Conservation (phyloP, 1,140 invertebrate genomes). For the Drosophila nikananu region DNA sequence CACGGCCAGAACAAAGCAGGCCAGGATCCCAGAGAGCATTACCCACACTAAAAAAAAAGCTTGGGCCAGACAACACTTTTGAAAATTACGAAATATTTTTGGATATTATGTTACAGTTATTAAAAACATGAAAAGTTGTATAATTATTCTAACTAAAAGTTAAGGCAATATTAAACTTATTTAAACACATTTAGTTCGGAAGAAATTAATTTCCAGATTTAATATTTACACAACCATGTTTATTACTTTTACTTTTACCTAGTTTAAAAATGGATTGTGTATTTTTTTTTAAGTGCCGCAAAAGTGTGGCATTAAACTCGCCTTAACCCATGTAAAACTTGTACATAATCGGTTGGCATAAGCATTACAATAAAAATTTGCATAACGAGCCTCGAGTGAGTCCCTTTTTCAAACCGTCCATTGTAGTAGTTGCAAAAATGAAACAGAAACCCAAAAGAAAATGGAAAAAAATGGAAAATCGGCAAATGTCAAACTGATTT, state of each 20-base stretch:
- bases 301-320: constrained; percentile 43
- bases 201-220: too few species aligned
- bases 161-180: not conserved
- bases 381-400: constrained; percentile 54
- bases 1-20: constrained; percentile 9
- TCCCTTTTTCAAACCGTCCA: too few species aligned
- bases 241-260: not conserved
- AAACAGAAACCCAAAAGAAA: constrained; percentile 20
- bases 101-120: not conserved
- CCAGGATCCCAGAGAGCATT: constrained; percentile 9
- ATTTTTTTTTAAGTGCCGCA: constrained; percentile 6
- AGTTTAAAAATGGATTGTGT: not conserved
- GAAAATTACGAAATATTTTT: not conserved
- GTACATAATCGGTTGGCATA: constrained; percentile 71
- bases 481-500: constrained; percentile 35
- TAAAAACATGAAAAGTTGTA: not conserved
- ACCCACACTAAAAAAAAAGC: not conserved
- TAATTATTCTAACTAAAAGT: not conserved
- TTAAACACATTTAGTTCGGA: too few species aligned
- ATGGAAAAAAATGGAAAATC: constrained; percentile 16
- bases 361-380: constrained; percentile 76
- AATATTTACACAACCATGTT: too few species aligned
- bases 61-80: constrained; percentile 10
- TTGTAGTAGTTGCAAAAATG: constrained; percentile 57
- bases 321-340: constrained; percentile 59